Evolutionary conservation across 37 sponge, comb jelly and placozoan species (phyloP).

Genomic region (Dysidea cf. avara): DNA sequence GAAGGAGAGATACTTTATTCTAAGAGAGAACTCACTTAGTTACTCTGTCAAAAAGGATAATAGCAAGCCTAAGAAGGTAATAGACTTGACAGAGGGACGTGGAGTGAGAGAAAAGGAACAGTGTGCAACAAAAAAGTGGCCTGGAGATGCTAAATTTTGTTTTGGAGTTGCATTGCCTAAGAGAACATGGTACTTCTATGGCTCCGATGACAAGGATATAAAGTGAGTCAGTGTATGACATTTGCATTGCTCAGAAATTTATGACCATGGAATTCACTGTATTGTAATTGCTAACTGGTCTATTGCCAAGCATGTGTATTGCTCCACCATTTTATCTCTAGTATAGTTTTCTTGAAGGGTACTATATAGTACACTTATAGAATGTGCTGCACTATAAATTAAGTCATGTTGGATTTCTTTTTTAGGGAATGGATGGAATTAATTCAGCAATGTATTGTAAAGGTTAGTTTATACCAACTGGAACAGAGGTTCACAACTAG

Average conservation of each 20-base stretch:
- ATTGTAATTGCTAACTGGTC: background rate
- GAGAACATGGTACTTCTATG: slow-evolving; percentile 72
- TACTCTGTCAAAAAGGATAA: slow-evolving; percentile 55
- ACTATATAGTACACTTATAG: too few relatives aligned
- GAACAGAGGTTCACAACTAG: too few relatives aligned
- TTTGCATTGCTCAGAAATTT: background rate
- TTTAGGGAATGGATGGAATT: slow-evolving; percentile 54
- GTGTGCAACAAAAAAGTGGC: slow-evolving; percentile 50
- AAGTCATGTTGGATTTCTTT: background rate
- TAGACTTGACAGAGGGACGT: slow-evolving; percentile 41
- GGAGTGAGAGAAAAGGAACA: slow-evolving; percentile 36
- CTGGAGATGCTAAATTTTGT: slow-evolving; percentile 32
- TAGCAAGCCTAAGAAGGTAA: slow-evolving; percentile 31
- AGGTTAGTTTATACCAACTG: too few relatives aligned
- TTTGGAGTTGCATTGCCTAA: slow-evolving; percentile 53
- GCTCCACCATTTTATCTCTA: too few relatives aligned
- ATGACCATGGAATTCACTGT: background rate
- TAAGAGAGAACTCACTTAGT: slow-evolving; percentile 19
- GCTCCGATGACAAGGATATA: slow-evolving; percentile 9
- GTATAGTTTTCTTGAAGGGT: too few relatives aligned
- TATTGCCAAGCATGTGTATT: background rate
- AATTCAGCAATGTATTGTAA: too few relatives aligned
- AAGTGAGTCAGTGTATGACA: slow-evolving; percentile 28
- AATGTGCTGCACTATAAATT: background rate
- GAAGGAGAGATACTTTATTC: slow-evolving; percentile 64